Base-by-base conservation (phyloP, 1,140 invertebrate genomes). In the Lepidotrigona ventralis region DNA sequence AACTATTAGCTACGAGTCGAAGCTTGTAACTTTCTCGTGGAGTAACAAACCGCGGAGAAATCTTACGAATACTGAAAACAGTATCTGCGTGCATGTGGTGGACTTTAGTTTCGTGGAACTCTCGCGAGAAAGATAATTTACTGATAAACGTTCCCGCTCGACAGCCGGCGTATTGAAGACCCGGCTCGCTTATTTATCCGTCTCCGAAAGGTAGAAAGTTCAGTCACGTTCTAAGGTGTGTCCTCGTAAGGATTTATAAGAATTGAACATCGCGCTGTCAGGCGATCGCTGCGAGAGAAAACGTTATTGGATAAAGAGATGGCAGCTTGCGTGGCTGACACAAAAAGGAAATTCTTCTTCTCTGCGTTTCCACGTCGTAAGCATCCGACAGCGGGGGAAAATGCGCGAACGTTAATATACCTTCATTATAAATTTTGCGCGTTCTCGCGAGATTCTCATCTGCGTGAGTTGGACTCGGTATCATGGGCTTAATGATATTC, bases 221-320 rank as follows among this genome's bases (percentile, higher is more conserved):
- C n/a, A 72, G 68, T 73, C 75, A 83, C 69, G 76, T 60, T 83
- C 46, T 46, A 79, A 83, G 82, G 76, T 72, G 77, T 72, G 77
- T 56, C 53, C 69, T 79, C 23, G 23, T 11, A 72, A 46, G 46
- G 46, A 83, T 78, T 64, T n/a, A 33, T 58, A 29, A 33, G 69
- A 53, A 64, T 79, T 68, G 51, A 79, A 14, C 26, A 15, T 39
- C 39, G 39, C 5, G 74, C 64, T 53, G 64, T 70, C 81, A 70
- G 14, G 58, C 74, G 68, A n/a, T 70, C 60, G 26, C 14, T 9
- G 51, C 39, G 46, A 15, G 73, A 60, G 81, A 78, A 77, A 82
- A 54, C 58, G 33, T 17, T 53, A 66, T 26, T 21, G 73, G 29
- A 51, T 33, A 51, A 53, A 21, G 11, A 29, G 26, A 74, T 68